Base-by-base conservation (phyloP, 1,140 invertebrate species). In the Eurosta solidaginis region DNA sequence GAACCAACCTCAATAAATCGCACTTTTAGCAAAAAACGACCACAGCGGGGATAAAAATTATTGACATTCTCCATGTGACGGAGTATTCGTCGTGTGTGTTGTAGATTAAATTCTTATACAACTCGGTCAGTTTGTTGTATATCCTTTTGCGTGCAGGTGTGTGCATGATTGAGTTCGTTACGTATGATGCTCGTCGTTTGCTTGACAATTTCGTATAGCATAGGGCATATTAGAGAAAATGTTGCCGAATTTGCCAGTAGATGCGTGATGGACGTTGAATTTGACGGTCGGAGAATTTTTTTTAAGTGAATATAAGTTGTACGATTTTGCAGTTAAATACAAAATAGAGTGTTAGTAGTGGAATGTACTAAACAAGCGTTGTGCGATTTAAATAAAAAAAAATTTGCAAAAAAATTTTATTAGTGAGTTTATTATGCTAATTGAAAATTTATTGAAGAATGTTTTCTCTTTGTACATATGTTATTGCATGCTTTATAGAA, bases 261-360 rank as follows among this genome's bases (percentile, higher is more conserved):
- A 85, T 85, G 84, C 83, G 83, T 85, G 81, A 81, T 81, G 84
- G 84, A 85, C 84, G 84, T 85, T 85, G 84, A 81, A 84, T 83
- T 85, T 85, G 84, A 85, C 83, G 84, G 84, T 85, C 84, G 84
- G 59, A 29, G n/a, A n/a, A 68, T 40, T 68, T 68, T 54, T 68
- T 68, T 68, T 42, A 68, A 68, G 33, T n/a, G 12, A 68, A 68
- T 68, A 33, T n/a, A 40, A 40, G 84, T 78, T 82, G 63, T n/a
- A 29, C 17, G 29, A 10, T 20, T 73, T 73, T 36, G 63, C 9
- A 29, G 20, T 25, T 68, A 22, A 17, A 0, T 10, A 20, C 17
- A 17, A 40, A 33, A 40, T 29, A 40, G 40, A 68, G 59, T 68
- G 59, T 68, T 68, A n/a, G 59, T 9, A 29, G 59, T 40, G 36